Base-by-base conservation (phyloP, 2,797 vertebrate genomes). In the Microhierax caerulescens region DNA sequence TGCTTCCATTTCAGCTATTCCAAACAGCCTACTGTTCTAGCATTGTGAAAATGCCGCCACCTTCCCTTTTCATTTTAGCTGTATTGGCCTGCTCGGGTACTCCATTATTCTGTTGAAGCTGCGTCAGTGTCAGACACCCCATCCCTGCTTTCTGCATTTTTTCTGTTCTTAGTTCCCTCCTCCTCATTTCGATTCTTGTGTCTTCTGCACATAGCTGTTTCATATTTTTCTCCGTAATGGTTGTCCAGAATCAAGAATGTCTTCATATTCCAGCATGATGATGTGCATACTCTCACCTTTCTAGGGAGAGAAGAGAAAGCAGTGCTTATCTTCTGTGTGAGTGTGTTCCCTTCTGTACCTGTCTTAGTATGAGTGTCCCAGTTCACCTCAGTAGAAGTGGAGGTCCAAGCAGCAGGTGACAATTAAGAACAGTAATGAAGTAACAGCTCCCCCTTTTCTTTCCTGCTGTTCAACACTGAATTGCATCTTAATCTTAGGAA, bases 251-350 rank as follows among this genome's bases (percentile, higher is more conserved):
- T 68, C 36, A 50, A 24, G 28, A 61, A 25, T 19, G 12, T 78
- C 53, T 51, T 77, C 21, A 7, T 47, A 28, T 22, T 57, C 7
- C 36, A 43, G 23, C 27, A 2, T 20, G 45, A 2, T 20, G 45
- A 43, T 16, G 9, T 13, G 10, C 4, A 2, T 36, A 5, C 7
- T 67, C 13, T 61, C 37, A 14, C 64, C n/a, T 83, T 73, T 34
- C n/a, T 56, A 53, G 47, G 41, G 43, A 77, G 37, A 41, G n/a
- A 63, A 75, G 50, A 39, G 27, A 54, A 86, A 9, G 23, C 1
- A 1, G 61, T 50, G 24, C 34, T 79, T 39, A 6, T 47, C 22
- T 79, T 28, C 30, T 17, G 0, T 0, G 0, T 17, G 34, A 70
- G 28, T 5, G 2, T 17, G 41, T 59, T 65, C 54, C 7, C 1